These are phyloP conservation scores for Antechinus stuartii DNA, from an alignment of 2,113 vertebrate genomes.

Conservation along the genomic window DNA sequence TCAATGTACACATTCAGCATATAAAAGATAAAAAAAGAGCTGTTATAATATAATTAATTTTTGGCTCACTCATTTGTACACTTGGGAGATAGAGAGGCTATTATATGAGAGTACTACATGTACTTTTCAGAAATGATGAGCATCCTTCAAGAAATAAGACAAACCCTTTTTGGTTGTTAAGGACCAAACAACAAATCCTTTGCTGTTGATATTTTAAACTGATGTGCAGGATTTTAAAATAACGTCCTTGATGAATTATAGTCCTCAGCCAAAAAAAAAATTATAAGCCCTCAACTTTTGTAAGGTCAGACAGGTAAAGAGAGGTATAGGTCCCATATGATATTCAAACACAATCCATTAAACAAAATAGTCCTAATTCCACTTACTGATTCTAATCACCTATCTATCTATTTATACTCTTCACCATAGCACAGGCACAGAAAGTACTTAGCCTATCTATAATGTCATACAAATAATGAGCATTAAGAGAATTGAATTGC, in stretches of 20 bases:
- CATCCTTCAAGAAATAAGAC: neutral
- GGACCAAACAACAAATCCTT: neutral
- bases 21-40: neutral
- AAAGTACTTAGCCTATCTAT: neutral
- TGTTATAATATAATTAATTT: neutral
- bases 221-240: neutral
- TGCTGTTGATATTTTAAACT: neutral
- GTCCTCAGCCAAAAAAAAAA: neutral
- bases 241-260: neutral
- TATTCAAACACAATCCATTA: neutral
- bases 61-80: neutral
- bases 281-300: neutral
- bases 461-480: neutral
- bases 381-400: neutral
- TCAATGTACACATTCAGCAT: neutral
- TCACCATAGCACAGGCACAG: neutral
- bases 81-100: neutral
- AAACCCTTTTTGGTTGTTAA: neutral
- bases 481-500: neutral
- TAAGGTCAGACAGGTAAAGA: neutral
- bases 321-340: neutral
- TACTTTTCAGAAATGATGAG: neutral
- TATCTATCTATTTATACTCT: neutral
- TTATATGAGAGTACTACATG: neutral
- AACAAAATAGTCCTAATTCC: neutral